These are phyloP conservation scores for Oxygymnocypris stewartii DNA, from an alignment of 2,113 vertebrate species.

Conservation along the genomic window DNA sequence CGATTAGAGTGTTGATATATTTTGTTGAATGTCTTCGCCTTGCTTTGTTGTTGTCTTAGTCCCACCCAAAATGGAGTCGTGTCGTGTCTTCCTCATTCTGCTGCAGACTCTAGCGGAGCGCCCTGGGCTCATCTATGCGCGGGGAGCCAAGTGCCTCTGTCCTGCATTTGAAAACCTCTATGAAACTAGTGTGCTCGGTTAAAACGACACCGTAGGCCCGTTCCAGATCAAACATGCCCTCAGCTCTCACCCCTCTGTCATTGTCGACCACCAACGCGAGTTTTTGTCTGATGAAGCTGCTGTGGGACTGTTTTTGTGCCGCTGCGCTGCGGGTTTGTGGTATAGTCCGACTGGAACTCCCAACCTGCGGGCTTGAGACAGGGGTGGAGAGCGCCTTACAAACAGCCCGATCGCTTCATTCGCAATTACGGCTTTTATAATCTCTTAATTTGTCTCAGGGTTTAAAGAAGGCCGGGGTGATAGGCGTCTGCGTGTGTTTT, in stretches of 20 bases:
- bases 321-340: constrained; percentile 74
- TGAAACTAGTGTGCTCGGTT: constrained; percentile 13
- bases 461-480: background rate
- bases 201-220: background rate
- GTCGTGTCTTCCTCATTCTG: constrained; percentile 74
- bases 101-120: constrained; percentile 57
- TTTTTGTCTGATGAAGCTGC: constrained; percentile 59
- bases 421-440: background rate
- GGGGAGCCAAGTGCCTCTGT: constrained; percentile 72
- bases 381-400: constrained; percentile 63
- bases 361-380: constrained; percentile 77
- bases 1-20: constrained; percentile 55
- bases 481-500: constrained; percentile 54
- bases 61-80: constrained; percentile 89
- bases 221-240: background rate
- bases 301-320: constrained; percentile 63
- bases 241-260: background rate
- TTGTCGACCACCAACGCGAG: constrained; percentile 23
- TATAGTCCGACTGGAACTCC: constrained; percentile 82
- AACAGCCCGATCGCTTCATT: background rate
- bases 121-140: constrained; percentile 73
- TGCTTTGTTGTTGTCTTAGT: constrained; percentile 81
- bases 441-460: background rate
- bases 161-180: constrained; percentile 46
- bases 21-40: constrained; percentile 63